Base-by-base conservation (phyloP, 2,113 vertebrate genomes). In the Hylia prasina region DNA sequence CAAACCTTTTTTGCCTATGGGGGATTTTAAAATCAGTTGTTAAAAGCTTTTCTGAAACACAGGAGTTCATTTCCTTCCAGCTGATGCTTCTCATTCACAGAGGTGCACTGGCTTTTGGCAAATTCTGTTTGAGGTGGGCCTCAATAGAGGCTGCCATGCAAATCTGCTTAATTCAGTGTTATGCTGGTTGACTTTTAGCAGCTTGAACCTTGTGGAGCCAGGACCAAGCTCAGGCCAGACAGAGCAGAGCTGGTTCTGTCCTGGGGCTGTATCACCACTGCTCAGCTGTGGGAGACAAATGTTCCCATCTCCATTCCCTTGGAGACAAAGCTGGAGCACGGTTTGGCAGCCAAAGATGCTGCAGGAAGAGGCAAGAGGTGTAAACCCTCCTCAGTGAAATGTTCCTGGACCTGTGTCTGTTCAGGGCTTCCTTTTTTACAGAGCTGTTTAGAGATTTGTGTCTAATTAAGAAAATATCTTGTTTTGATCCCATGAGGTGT, bases 1-100 rank as follows among this genome's bases (percentile, higher is more conserved):
- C 5, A 22, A 33, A 21, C 18, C 6, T 47, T 8, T 54, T 50
- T 54, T n/a, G n/a, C 17, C 13, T 31, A 0, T 0, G 1, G 7
- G 9, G 1, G 4, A 37, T 80, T 80, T 80, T 6, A 42, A 47
- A n/a, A 50, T 12, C 1, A 1, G 18, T 37, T 6, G 3, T 44
- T 64, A 28, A 81, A 81, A 77, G 13, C 2, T 76, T 48, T 70
- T 71, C 16, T 37, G 5, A 27, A 45, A 40, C 42, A 22, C 39
- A 30, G 22, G 7, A 65, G 9, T 69, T 56, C 3, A 30, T 78
- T 61, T n/a, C n/a, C 5, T 76, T 58, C 48, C 73, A 82, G 5
- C 21, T 35, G 8, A 6, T 30, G 25, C 47, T 61, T 24, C 42
- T 78, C 2, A 0, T 25, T 76, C 47, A 45, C 30, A 50, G 8